A percentile compares a stretch with the other conserved stretches of the same genome.
Conservation (phyloP, 2,888 invertebrate genomes). For the Copidosoma aretas region DNA sequence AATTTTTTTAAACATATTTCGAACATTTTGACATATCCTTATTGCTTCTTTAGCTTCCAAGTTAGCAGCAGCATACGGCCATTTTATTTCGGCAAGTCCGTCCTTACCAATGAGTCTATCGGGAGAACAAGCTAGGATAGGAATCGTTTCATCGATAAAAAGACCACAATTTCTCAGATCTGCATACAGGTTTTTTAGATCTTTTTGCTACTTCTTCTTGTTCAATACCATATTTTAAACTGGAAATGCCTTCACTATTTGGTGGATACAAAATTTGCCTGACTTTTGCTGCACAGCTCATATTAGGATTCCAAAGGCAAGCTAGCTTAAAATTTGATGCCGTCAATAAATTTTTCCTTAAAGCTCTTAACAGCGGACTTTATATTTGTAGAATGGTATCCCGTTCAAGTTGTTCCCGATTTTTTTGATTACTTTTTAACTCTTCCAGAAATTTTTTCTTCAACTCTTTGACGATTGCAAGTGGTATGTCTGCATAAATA, state of each 20-base stretch:
- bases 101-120: conserved; percentile 41
- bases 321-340: conserved; percentile 41
- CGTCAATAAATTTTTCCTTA: conserved; percentile 36
- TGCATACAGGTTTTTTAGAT: conserved; percentile 11
- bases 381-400: conserved; percentile 35
- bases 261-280: conserved; percentile 33
- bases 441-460: background rate
- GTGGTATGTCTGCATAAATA: conserved; percentile 24
- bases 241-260: background rate
- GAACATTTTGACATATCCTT: background rate
- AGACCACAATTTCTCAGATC: conserved; percentile 35
- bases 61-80: conserved; percentile 10
- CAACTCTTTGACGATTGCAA: conserved; percentile 18
- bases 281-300: conserved; percentile 39
- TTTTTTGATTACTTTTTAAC: background rate
- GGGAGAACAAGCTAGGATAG: conserved; percentile 36
- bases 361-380: conserved; percentile 27
- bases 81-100: conserved; percentile 42
- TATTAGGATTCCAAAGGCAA: conserved; percentile 23
- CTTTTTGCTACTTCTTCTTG: conserved; percentile 34
- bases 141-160: conserved; percentile 34
- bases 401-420: conserved; percentile 28
- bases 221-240: conserved; percentile 34
- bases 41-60: conserved; percentile 25
- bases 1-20: background rate